phyloP scores from a whole-genome alignment of 2,888 invertebrate species.

The Campopleginae sp. region DNA sequence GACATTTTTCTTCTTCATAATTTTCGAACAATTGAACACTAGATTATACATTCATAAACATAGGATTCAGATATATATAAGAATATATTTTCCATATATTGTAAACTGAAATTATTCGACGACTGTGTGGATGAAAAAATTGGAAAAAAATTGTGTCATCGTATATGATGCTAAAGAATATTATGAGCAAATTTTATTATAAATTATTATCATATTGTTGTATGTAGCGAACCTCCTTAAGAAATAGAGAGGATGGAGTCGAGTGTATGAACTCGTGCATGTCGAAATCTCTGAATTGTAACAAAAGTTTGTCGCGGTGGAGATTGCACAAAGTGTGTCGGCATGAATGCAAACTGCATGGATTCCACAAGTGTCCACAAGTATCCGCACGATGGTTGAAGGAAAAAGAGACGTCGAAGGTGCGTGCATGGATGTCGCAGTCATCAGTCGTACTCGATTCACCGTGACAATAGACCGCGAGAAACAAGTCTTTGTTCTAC shows the following conservation, averaged over 20 bases:
- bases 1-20: too few relatives aligned
- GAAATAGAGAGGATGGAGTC: background rate
- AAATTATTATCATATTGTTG: too few relatives aligned
- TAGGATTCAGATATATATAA: too few relatives aligned
- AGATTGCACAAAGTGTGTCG: slow-evolving; percentile 16
- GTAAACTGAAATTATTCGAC: too few relatives aligned
- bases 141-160: too few relatives aligned
- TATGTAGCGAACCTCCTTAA: too few relatives aligned
- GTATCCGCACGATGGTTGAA: slow-evolving; percentile 2
- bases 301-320: slow-evolving; percentile 2
- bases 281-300: slow-evolving; percentile 8
- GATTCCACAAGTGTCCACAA: background rate
- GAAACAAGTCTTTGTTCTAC: slow-evolving; percentile 47
- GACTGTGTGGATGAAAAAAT: too few relatives aligned
- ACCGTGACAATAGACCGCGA: slow-evolving; percentile 47
- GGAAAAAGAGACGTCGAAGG: slow-evolving; percentile 12
- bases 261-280: background rate
- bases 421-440: slow-evolving; percentile 28
- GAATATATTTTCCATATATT: too few relatives aligned
- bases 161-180: too few relatives aligned
- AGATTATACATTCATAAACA: too few relatives aligned
- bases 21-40: too few relatives aligned
- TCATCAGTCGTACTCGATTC: slow-evolving; percentile 48
- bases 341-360: slow-evolving; percentile 16
- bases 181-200: too few relatives aligned